A percentile compares a stretch with the other conserved stretches of the same genome.
phyloP scores from a whole-genome alignment of 2,888 invertebrate genomes.

The Spodoptera exigua region DNA sequence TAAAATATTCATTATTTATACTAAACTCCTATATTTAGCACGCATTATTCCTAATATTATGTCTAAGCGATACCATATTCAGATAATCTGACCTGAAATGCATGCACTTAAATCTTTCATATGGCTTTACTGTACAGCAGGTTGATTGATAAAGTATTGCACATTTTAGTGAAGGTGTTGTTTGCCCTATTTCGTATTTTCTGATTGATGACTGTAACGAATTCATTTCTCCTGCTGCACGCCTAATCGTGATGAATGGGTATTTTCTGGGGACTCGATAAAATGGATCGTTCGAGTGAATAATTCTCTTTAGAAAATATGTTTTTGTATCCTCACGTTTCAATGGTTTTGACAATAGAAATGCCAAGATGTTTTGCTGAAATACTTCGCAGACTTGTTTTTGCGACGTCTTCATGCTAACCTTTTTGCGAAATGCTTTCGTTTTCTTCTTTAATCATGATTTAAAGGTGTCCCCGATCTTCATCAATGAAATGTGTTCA shows the following conservation, averaged over 20 bases:
- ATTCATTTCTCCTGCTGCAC: conserved; percentile 41
- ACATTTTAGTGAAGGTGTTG: conserved; percentile 37
- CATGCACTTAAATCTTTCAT: conserved; percentile 43
- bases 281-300: conserved; percentile 30
- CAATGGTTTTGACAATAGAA: conserved; percentile 5
- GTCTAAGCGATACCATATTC: conserved; percentile 48
- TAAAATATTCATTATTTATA: conserved; percentile 40
- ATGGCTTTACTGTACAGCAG: conserved; percentile 32
- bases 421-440: conserved; percentile 22
- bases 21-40: conserved; percentile 39
- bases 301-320: conserved; percentile 20
- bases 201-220: conserved; percentile 47
- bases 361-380: conserved; percentile 18
- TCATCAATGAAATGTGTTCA: conserved; percentile 38
- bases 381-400: conserved; percentile 30
- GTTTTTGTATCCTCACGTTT: conserved; percentile 20
- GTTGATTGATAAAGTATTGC: conserved; percentile 37
- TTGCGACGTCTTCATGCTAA: conserved; percentile 11
- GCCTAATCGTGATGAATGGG: conserved; percentile 30
- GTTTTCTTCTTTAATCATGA: conserved; percentile 43
- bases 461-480: conserved; percentile 30
- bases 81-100: conserved; percentile 49
- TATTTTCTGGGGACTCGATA: conserved; percentile 38
- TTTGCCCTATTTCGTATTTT: conserved; percentile 43
- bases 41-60: conserved; percentile 45